Base-by-base conservation (phyloP, 2,113 vertebrate genomes). In the Spea multiplicata region DNA sequence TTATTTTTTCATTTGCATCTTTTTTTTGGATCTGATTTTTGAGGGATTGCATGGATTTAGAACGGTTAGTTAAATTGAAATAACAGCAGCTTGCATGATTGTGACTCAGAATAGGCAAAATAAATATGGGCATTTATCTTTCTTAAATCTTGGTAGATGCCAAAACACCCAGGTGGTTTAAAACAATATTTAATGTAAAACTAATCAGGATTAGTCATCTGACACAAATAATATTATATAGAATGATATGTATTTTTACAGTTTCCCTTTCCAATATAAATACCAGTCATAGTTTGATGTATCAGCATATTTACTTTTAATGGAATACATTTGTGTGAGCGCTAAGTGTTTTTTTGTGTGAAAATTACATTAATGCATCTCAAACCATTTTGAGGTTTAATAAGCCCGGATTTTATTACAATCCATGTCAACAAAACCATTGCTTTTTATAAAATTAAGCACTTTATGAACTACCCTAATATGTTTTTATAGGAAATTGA, bases 271-370 rank as follows among this genome's bases (percentile, higher is more conserved):
- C 44, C 65, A 49, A 45, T 5, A 47, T 44, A 45, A 71, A 52
- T 78, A 46, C 9, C 84, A 81, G 45, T 49, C 44, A 50, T 30
- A 53, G 10, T 30, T 44, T 67, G 44, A 66, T 44, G 8, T 57
- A 17, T 66, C n/a, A 62, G 45, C 55, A 17, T 44, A 12, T 73
- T 73, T 44, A 80, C 12, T 73, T 66, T 10, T 73, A 74, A 74
- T 74, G 45, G 64, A 80, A 16, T 80, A 64, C 45, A 68, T 73
- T 68, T 74, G 57, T 46, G 68, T 61, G 71, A 67, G 53, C 10
- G 16, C 62, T 68, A 74, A 80, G 66, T 80, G 78, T 80, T 80
- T 80, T 64, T 30, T 30, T 44, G 64, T 80, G 64, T 66, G 55
- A 45, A 72, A 59, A n/a, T 70, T 66, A 45, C 70, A 73, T 79